A percentile compares a stretch with the other conserved stretches of the same genome.
Evolutionary conservation across 2,797 vertebrate species (phyloP).

Genomic region (Sitta carolinensis): DNA sequence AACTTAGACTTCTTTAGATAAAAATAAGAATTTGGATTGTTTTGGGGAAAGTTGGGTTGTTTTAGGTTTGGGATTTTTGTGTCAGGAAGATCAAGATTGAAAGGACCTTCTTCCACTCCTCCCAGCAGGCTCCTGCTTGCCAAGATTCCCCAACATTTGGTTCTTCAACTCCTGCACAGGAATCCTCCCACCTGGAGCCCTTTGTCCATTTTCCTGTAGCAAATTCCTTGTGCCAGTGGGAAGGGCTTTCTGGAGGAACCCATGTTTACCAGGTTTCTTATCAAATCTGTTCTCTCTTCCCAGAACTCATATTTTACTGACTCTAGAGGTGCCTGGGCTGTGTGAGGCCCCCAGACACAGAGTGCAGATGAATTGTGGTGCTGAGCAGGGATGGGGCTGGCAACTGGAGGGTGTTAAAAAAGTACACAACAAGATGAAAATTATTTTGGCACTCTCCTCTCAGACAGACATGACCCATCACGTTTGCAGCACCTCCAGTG

Average conservation of each 20-base stretch:
- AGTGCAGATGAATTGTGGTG: background rate
- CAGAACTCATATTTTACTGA: background rate
- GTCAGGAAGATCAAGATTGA: background rate
- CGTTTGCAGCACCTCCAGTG: background rate
- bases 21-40: background rate
- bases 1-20: background rate
- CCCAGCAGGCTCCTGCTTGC: background rate
- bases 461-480: background rate
- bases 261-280: background rate
- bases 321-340: background rate
- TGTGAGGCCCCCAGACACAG: rapidly evolving
- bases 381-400: background rate
- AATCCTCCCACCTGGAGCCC: background rate
- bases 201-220: background rate
- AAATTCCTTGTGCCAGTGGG: background rate
- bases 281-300: background rate
- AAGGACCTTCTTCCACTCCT: background rate
- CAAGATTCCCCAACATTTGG: background rate
- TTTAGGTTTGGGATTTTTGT: background rate
- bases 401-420: background rate
- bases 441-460: background rate
- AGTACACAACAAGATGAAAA: background rate
- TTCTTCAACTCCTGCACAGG: background rate
- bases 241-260: background rate
- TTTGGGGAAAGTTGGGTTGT: background rate